These are phyloP conservation scores for Camelus bactrianus DNA, from an alignment of 2,113 vertebrate genomes.

Conservation along the genomic window DNA sequence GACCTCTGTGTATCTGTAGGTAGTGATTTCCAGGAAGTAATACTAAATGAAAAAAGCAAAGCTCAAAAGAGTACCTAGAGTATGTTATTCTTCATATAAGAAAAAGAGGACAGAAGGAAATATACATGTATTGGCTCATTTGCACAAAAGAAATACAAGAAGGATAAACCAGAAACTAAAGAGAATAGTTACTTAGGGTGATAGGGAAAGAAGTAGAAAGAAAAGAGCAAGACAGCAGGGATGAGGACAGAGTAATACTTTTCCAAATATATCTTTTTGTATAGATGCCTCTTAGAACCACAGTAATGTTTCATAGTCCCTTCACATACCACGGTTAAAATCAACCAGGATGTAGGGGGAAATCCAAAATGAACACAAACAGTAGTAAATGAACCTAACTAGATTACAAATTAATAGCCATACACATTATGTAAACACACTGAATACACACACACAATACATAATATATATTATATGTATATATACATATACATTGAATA, in stretches of 20 bases:
- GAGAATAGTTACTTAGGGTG: background rate
- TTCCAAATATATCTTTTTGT: background rate
- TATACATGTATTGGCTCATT: background rate
- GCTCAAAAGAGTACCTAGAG: background rate
- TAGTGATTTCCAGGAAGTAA: background rate
- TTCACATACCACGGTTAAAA: background rate
- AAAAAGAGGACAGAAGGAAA: background rate
- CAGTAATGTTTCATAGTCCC: background rate
- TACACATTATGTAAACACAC: background rate
- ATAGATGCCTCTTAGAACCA: background rate
- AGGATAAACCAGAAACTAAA: background rate
- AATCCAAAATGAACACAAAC: slow-evolving; percentile 20
- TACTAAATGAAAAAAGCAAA: slow-evolving; percentile 1
- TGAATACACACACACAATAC: no score
- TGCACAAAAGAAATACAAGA: background rate
- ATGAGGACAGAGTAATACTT: background rate
- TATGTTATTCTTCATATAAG: background rate
- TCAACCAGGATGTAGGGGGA: background rate
- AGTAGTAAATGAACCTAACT: background rate
- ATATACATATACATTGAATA: no score
- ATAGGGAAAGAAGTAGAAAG: background rate
- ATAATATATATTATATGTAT: no score
- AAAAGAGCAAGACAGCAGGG: background rate
- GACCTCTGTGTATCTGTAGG: background rate
- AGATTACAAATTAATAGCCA: background rate